Conservation (phyloP, 2,888 invertebrate genomes). For the Lasius fuliginosus region DNA sequence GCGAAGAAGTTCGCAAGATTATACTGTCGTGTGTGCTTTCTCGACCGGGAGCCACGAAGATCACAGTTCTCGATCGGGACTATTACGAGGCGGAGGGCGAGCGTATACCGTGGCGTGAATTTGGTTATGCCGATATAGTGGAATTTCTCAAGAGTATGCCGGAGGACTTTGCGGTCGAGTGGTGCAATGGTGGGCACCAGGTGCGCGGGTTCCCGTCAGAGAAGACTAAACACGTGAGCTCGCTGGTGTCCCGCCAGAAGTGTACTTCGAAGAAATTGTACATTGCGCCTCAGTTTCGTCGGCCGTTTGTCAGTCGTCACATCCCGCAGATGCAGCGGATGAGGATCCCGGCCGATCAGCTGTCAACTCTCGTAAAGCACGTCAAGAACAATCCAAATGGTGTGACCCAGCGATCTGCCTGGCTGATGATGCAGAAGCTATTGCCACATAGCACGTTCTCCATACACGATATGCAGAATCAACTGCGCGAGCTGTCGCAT, state of each 20-base stretch:
- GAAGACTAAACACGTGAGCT: slow-evolving; percentile 76
- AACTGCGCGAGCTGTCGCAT: slow-evolving; percentile 70
- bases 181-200: slow-evolving; percentile 16
- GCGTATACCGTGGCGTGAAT: slow-evolving; percentile 75
- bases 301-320: background rate
- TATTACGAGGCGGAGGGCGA: slow-evolving; percentile 70
- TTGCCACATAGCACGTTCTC: slow-evolving; percentile 51
- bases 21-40: slow-evolving; percentile 73
- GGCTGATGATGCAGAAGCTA: background rate
- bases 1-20: slow-evolving; percentile 66
- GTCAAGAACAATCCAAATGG: slow-evolving; percentile 66
- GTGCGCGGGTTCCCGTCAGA: slow-evolving; percentile 72
- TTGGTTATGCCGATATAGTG: slow-evolving; percentile 66
- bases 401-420: slow-evolving; percentile 57
- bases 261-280: background rate
- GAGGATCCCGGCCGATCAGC: background rate
- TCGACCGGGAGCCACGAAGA: slow-evolving; percentile 30
- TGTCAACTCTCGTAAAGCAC: background rate
- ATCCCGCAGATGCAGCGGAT: background rate
- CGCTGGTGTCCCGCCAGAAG: slow-evolving; percentile 77
- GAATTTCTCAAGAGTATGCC: slow-evolving; percentile 73
- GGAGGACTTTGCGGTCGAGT: slow-evolving; percentile 55
- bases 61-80: slow-evolving; percentile 48
- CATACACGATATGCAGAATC: slow-evolving; percentile 61
- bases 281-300: background rate